Evolutionary conservation across 2,797 vertebrate species (phyloP).

Genomic region (Megalops cyprinoides): DNA sequence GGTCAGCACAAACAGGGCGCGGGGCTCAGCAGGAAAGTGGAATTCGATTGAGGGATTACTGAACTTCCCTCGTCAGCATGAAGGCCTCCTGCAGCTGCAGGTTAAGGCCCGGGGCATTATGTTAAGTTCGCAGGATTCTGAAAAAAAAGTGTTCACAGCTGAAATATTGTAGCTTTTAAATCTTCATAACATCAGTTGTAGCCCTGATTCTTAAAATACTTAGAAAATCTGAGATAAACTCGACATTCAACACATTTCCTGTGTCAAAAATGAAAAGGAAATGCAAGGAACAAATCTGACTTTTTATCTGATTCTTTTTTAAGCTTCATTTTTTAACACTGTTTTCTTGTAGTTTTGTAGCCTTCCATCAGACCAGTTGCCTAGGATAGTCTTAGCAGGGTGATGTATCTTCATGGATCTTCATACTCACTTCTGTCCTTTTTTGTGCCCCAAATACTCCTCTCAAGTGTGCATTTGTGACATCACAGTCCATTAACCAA

Average conservation of each 20-base stretch:
- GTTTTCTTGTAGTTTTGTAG: not conserved
- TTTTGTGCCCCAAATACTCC: slow-evolving; percentile 31
- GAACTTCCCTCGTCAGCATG: slow-evolving; percentile 41
- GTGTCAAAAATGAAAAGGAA: too few species aligned
- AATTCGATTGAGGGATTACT: slow-evolving; percentile 45
- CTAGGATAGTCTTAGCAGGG: slow-evolving; percentile 37
- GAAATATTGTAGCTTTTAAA: too few species aligned
- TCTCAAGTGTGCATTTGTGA: slow-evolving; percentile 45
- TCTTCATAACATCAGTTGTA: too few species aligned
- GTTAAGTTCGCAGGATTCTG: slow-evolving; percentile 40
- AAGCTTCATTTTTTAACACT: slow-evolving; percentile 45
- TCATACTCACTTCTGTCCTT: slow-evolving; percentile 15
- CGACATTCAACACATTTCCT: too few species aligned
- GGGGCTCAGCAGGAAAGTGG: too few species aligned
- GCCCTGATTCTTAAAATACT: too few species aligned
- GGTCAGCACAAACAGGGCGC: slow-evolving; percentile 32
- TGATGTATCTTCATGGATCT: slow-evolving; percentile 18
- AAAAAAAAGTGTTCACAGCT: slow-evolving; percentile 31
- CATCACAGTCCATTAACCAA: slow-evolving; percentile 35
- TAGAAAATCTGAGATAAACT: too few species aligned
- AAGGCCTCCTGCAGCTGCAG: slow-evolving; percentile 42
- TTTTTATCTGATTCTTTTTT: too few species aligned
- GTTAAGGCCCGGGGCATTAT: slow-evolving; percentile 62
- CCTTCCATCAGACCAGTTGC: slow-evolving; percentile 40
- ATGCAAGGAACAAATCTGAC: too few species aligned